These are phyloP conservation scores for Meiosimyza decipiens DNA, from an alignment of 2,888 invertebrate genomes.

Conservation along the genomic window DNA sequence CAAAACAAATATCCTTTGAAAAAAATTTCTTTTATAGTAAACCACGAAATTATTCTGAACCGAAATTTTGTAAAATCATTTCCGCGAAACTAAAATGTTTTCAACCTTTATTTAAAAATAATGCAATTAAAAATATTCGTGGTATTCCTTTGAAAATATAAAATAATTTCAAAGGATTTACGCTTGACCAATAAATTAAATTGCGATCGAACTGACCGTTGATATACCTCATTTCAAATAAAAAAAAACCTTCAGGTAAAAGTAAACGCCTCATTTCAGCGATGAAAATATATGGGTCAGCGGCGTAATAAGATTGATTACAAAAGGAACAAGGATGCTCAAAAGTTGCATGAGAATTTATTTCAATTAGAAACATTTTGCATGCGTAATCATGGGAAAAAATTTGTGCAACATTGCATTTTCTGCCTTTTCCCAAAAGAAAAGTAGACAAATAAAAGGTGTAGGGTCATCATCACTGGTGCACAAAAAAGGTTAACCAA, in stretches of 20 bases:
- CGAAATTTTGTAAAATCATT: no score
- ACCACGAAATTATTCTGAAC: no score
- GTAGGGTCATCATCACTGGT: constrained; percentile 24
- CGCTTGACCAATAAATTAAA: constrained; percentile 45
- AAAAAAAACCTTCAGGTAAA: constrained; percentile 2
- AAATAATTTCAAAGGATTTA: constrained; percentile 39
- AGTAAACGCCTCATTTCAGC: constrained; percentile 12
- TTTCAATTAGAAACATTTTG: constrained; percentile 22
- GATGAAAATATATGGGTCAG: constrained; percentile 37
- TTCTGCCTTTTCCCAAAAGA: neutral
- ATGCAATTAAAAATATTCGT: no score
- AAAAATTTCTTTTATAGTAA: no score
- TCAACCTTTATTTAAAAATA: no score
- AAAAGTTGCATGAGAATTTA: constrained; percentile 16
- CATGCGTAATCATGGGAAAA: constrained; percentile 35
- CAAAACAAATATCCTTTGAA: no score
- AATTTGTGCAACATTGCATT: constrained; percentile 38
- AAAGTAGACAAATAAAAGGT: neutral
- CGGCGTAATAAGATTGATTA: constrained; percentile 34
- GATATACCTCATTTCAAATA: constrained; percentile 25
- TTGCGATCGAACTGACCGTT: constrained; percentile 37
- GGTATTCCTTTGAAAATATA: no score
- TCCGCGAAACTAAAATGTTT: no score
- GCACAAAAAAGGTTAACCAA: neutral
- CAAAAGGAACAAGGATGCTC: constrained; percentile 19